Evolutionary conservation across 2,888 invertebrate species (phyloP), one percentile per base, ranked within the genome.

Genomic region (Meteorus colon): DNA sequence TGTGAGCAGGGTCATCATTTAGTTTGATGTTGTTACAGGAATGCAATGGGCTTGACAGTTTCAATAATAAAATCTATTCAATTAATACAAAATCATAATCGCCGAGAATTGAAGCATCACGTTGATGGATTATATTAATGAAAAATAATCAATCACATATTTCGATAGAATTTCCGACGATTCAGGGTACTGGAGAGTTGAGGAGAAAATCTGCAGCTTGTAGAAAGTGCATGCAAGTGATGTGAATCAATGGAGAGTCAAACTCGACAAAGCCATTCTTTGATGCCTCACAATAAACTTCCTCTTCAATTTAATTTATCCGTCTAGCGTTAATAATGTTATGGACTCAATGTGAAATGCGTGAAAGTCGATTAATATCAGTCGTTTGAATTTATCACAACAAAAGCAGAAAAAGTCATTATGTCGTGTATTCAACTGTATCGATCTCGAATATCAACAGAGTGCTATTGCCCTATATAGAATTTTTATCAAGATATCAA

Each of bases 341-440:
- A 41, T 41, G 8, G 41, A 41, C 41, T 12, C 8, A 41, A 41
- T 41, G 41, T 41, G n/a, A 55, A 55, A 19, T 19, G 19, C 24
- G n/a, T 41, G 10, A 55, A 2, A 19, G 55, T 8, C 19, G 55
- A 55, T 55, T 55, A 19, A 55, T 55, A 55, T 55, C 19, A 55
- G 55, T 55, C 55, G 19, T 8, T 55, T 19, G 19, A 55, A 55
- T 55, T 55, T 19, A 71, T 67, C 68, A 41, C 74, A 67, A 65
- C 14, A 37, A 34, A 59, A 41, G 55, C 66, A 37, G n/a, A 19
- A 29, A 34, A 45, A 27, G 55, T 65, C 14, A 62, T 63, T 31
- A 37, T 19, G n/a, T 41, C 8, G n/a, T 73, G 6, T 60, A 10
- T 29, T 27, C 59, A 27, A 29, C 6, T 27, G 14, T 60, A 60